Percentiles rank a stretch among this genome's conserved stretches.
phyloP scores from a whole-genome alignment of 2,888 invertebrate genomes.

The Pristionchus exspectatus region DNA sequence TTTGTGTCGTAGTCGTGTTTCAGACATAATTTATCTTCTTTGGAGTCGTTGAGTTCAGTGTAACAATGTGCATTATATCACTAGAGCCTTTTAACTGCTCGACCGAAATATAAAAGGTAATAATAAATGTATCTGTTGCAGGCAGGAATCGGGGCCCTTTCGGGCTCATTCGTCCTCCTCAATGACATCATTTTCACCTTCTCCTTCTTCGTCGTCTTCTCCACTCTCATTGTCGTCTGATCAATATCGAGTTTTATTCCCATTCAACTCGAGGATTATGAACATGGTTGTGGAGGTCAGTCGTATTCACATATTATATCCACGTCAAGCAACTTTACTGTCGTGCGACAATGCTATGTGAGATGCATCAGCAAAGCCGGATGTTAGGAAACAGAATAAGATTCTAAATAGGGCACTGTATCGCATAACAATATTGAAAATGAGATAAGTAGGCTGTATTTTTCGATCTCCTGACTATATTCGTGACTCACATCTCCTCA shows the following conservation, averaged over 20 bases:
- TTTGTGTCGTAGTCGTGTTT: neutral
- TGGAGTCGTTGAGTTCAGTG: neutral
- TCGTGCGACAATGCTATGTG: no score
- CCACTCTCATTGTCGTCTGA: neutral
- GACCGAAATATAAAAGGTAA: neutral
- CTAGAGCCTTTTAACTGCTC: neutral
- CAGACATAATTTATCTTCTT: neutral
- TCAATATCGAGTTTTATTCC: neutral
- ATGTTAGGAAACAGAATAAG: no score
- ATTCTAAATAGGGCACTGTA: no score
- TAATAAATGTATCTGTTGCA: neutral
- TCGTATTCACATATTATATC: neutral
- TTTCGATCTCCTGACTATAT: neutral
- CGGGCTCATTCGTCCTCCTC: slow-evolving; percentile 1
- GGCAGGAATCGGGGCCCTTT: neutral
- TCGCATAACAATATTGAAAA: no score
- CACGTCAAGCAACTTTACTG: neutral
- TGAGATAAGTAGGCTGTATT: neutral
- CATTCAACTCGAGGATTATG: slow-evolving; percentile 21
- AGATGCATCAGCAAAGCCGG: no score
- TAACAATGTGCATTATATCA: no score
- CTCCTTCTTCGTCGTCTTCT: neutral
- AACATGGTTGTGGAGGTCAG: slow-evolving; percentile 9
- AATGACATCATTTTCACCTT: neutral
- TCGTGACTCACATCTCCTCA: neutral